Base-by-base conservation (phyloP, 2,113 vertebrate genomes). In the Gorsachius goisagi region DNA sequence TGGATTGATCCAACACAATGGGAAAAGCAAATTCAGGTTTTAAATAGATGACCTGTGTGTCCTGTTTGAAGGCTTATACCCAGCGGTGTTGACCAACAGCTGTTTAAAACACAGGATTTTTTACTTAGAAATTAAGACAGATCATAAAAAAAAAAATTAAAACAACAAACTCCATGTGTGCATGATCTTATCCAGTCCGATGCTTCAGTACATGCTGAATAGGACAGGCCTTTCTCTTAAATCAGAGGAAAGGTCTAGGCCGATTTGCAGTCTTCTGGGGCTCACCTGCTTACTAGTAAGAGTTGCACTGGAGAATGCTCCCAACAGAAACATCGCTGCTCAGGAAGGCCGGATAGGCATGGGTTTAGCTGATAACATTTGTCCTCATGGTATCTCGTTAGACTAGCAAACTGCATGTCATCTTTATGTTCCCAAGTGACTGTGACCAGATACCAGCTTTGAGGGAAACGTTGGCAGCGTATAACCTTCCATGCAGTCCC, bases 351-450 rank as follows among this genome's bases (percentile, higher is more conserved):
- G 0, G 15, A 44, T 9, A 44, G 60, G 33, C 13, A 5, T 0
- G 0, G 0, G 19, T 23, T 75, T 67, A 80, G 28, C 56, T 62
- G 45, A 12, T 60, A 14, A 12, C 11, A 6, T 30, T 41, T 85
- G 17, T 17, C 50, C n/a, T 62, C 1, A 0, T 20, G 22, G 15
- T 52, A 4, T 12, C 71, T 68, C 0, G 0, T 83, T 32, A 18
- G 28, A 20, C 8, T 17, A 15, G 17, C 39, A 75, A 50, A 16
- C 15, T 20, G 11, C 3, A 9, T n/a, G 52, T 39, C 49, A 37
- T 8, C 45, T n/a, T 35, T 4, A 0, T 39, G 37, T 13, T 32
- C 35, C n/a, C 32, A 26, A n/a, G 55, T 26, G 22, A 12, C 24
- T 0, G 0, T 16, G 56, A 49, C 1, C 69, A 87, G 35, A 27